Percentiles rank a stretch among this genome's conserved stretches.
Conservation (phyloP, 92 coral and sea anemone species). For the Actinostola sp. region DNA sequence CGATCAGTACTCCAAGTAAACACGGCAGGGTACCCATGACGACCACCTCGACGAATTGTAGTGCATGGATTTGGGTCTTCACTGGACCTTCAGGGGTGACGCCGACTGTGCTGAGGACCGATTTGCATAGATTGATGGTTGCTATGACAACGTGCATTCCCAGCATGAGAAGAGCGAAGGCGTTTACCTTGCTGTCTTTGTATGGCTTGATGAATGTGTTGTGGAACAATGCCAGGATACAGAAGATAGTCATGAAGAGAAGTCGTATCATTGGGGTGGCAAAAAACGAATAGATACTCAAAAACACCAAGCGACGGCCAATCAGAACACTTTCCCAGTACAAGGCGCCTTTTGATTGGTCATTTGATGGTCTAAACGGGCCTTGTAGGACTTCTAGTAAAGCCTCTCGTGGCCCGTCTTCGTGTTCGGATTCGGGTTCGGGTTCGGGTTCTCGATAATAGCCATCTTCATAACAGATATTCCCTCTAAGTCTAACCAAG, state of each 20-base stretch:
- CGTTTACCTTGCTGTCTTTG: slow-evolving; percentile 26
- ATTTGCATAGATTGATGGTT: slow-evolving; percentile 45
- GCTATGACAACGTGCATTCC: slow-evolving; percentile 43
- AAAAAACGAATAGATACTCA: slow-evolving; percentile 32
- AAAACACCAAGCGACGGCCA: slow-evolving; percentile 56
- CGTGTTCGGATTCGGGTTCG: background rate
- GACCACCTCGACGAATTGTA: slow-evolving; percentile 12
- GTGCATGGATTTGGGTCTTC: slow-evolving; percentile 3
- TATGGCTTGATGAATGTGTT: slow-evolving; percentile 39
- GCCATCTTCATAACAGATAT: no score
- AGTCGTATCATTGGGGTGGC: slow-evolving; percentile 49
- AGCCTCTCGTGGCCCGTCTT: slow-evolving; percentile 7
- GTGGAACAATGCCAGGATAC: slow-evolving; percentile 45
- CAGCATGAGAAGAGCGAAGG: slow-evolving; percentile 38
- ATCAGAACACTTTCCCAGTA: slow-evolving; percentile 71
- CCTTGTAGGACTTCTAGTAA: slow-evolving; percentile 50
- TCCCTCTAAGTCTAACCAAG: background rate
- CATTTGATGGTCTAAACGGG: slow-evolving; percentile 45
- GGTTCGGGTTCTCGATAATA: background rate
- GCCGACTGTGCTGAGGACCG: slow-evolving; percentile 22
- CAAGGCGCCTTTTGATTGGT: slow-evolving; percentile 40
- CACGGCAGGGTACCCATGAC: slow-evolving; percentile 12
- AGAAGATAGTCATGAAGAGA: slow-evolving; percentile 41
- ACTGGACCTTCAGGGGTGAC: slow-evolving; percentile 4
- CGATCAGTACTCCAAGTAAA: background rate